A percentile compares a stretch with the other conserved stretches of the same genome.
Evolutionary conservation across 2,797 vertebrate genomes (phyloP).

Genomic region (Orestias chungarensis): DNA sequence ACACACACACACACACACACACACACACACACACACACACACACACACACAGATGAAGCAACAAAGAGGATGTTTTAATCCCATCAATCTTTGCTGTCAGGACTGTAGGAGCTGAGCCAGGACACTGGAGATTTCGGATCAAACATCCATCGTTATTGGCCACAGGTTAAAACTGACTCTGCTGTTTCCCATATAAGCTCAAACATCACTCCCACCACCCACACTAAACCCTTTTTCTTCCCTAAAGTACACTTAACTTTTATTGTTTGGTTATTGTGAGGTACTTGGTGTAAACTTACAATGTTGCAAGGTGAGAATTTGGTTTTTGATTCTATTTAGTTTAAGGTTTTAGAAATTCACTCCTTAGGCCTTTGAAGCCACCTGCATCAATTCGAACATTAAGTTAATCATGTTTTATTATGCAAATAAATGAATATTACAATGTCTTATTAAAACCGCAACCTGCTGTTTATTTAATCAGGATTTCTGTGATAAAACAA

Average conservation of each 20-base stretch:
- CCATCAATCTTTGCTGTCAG: background rate
- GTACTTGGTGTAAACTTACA: background rate
- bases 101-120: constrained; percentile 16
- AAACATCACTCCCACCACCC: background rate
- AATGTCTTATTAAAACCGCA: background rate
- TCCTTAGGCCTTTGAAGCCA: background rate
- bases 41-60: background rate
- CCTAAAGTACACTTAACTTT: background rate
- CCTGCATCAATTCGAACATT: background rate
- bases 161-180: constrained; percentile 31
- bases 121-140: constrained; percentile 31
- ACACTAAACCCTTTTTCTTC: background rate
- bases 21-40: background rate
- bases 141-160: constrained; percentile 28
- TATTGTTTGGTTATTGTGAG: background rate
- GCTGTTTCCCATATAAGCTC: constrained; percentile 16
- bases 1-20: background rate
- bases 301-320: background rate
- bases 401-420: background rate
- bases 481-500: background rate
- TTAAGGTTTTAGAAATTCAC: background rate
- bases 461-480: background rate
- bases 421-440: background rate
- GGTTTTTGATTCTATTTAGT: background rate
- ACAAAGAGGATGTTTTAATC: background rate